These are phyloP conservation scores for Tubulanus polymorphus DNA, from an alignment of 2,888 invertebrate genomes.

Conservation along the genomic window DNA sequence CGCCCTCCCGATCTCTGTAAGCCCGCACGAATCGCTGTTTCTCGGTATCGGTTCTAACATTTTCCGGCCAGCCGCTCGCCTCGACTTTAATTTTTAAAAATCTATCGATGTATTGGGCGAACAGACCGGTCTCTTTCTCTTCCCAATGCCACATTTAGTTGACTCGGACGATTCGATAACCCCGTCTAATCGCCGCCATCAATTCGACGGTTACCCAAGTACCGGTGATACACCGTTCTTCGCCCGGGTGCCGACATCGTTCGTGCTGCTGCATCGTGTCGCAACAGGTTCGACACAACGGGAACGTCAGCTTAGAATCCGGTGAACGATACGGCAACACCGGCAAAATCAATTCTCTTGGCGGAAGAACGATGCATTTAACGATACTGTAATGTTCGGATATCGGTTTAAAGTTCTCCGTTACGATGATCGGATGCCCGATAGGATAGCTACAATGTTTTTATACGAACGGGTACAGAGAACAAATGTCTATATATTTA, in stretches of 20 bases:
- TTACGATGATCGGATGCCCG: constrained; percentile 22
- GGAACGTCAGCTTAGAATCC: constrained; percentile 35
- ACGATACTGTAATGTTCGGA: constrained; percentile 19
- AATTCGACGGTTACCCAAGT: constrained; percentile 41
- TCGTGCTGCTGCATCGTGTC: constrained; percentile 21
- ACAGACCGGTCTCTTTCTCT: constrained; percentile 20
- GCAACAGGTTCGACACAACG: constrained; percentile 38
- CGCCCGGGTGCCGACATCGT: neutral
- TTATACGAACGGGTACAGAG: neutral
- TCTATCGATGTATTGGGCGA: constrained; percentile 31
- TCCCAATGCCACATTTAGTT: constrained; percentile 7
- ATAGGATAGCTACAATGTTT: constrained; percentile 5
- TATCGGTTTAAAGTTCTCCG: too few species aligned
- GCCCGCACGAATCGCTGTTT: constrained; percentile 18
- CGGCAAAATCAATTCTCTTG: constrained; percentile 25
- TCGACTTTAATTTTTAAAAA: constrained; percentile 25
- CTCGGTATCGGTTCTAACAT: too few species aligned
- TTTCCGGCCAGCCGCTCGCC: constrained; percentile 26
- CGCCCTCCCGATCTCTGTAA: constrained; percentile 15
- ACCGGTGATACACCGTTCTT: constrained; percentile 19
- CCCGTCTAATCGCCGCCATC: constrained; percentile 28
- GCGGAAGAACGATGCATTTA: constrained; percentile 23
- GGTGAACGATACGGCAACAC: constrained; percentile 30
- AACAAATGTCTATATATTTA: neutral
- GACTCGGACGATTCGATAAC: constrained; percentile 33